Conservation (phyloP, 2,888 invertebrate genomes). For the Salticus scenicus region DNA sequence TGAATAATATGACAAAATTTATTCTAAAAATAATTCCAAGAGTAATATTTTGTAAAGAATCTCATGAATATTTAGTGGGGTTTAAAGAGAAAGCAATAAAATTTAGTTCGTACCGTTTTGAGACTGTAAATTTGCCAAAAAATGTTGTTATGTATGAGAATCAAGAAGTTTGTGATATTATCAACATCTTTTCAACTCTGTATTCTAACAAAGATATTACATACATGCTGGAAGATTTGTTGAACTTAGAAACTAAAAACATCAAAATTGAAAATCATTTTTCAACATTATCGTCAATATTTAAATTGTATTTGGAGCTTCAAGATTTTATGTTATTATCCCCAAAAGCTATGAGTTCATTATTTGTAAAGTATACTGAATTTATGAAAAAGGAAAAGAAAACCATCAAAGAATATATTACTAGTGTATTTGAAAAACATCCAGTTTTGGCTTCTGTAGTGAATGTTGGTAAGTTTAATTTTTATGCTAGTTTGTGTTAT, state of each 20-base stretch:
- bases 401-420: not conserved
- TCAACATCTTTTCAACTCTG: constrained; percentile 28
- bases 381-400: constrained; percentile 34
- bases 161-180: constrained; percentile 13
- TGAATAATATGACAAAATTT: constrained; percentile 26
- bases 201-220: constrained; percentile 10
- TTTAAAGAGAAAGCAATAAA: constrained; percentile 44
- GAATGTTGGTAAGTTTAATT: constrained; percentile 25
- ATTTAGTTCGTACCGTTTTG: not conserved
- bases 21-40: constrained; percentile 18
- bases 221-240: constrained; percentile 13
- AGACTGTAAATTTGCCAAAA: not conserved
- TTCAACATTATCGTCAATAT: not conserved
- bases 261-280: not conserved
- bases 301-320: constrained; percentile 16
- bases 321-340: constrained; percentile 14
- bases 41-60: not conserved
- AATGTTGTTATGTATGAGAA: not conserved
- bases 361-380: constrained; percentile 30
- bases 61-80: not conserved
- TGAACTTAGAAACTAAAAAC: not conserved
- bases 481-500: too few species aligned
- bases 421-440: constrained; percentile 23
- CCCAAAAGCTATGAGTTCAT: constrained; percentile 16
- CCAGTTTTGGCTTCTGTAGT: constrained; percentile 26